Evolutionary conservation across 2,888 invertebrate species (phyloP).

Genomic region (Philonicus albiceps): DNA sequence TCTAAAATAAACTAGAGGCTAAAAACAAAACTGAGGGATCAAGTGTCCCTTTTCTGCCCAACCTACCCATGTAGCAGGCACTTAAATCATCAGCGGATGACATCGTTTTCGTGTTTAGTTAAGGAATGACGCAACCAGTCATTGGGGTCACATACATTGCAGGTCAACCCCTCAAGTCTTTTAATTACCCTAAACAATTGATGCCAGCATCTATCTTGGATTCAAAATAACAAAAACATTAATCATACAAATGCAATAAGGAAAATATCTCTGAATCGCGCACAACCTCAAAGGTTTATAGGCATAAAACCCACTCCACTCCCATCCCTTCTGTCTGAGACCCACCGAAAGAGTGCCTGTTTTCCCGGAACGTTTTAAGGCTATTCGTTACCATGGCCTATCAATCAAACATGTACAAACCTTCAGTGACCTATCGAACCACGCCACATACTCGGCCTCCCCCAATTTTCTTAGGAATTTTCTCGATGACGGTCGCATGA

Average conservation of each 20-base stretch:
- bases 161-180: background rate
- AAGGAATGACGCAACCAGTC: background rate
- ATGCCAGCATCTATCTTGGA: background rate
- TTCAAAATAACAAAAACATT: background rate
- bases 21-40: too few relatives aligned
- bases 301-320: background rate
- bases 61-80: background rate
- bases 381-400: background rate
- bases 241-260: background rate
- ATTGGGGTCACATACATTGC: background rate
- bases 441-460: conserved; percentile 17
- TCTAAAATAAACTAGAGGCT: too few relatives aligned
- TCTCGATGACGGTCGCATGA: conserved; percentile 34
- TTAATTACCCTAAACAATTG: background rate
- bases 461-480: conserved; percentile 34
- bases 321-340: background rate
- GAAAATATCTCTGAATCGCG: background rate
- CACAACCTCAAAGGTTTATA: background rate
- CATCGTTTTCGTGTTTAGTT: background rate
- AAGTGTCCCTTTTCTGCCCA: too few relatives aligned
- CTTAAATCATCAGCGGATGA: background rate
- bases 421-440: conserved; percentile 24
- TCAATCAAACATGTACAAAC: conserved; percentile 24
- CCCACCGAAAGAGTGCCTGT: too few relatives aligned
- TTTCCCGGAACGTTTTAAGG: background rate